phyloP scores from a whole-genome alignment of 1,140 invertebrate genomes.

The Monomorium pharaonis region DNA sequence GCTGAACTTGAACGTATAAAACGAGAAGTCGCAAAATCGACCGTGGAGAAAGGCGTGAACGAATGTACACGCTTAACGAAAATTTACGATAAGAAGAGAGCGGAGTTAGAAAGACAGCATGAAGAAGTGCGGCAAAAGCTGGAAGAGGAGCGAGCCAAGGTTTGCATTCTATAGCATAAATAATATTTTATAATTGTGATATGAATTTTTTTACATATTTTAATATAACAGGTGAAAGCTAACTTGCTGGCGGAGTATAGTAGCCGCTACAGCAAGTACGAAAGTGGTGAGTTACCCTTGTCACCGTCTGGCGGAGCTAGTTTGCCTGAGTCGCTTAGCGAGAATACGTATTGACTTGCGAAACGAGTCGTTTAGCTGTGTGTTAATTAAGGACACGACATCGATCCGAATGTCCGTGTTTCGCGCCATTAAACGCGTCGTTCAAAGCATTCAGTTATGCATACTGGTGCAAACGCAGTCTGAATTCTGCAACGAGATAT shows the following conservation, averaged over 20 bases:
- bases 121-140: conserved; percentile 90
- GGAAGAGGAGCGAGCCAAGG: conserved; percentile 90
- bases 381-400: conserved; percentile 27
- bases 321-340: conserved; percentile 79
- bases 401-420: conserved; percentile 20
- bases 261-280: conserved; percentile 82
- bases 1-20: conserved; percentile 94
- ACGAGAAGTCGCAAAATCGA: conserved; percentile 90
- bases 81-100: conserved; percentile 90
- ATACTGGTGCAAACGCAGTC: not conserved
- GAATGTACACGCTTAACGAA: conserved; percentile 91
- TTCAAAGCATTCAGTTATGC: not conserved
- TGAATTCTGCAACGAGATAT: conserved; percentile 18
- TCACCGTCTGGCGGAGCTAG: conserved; percentile 80
- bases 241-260: conserved; percentile 80
- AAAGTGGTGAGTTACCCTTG: conserved; percentile 80
- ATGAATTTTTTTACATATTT: not conserved
- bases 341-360: conserved; percentile 77
- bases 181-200: not conserved
- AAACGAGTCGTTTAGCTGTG: conserved; percentile 35
- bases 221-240: conserved; percentile 73
- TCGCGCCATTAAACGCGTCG: not conserved
- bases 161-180: conserved; percentile 74
- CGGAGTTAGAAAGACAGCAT: conserved; percentile 91
- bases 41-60: conserved; percentile 93